phyloP scores from a whole-genome alignment of 2,888 invertebrate genomes.

The Theretra japonica region DNA sequence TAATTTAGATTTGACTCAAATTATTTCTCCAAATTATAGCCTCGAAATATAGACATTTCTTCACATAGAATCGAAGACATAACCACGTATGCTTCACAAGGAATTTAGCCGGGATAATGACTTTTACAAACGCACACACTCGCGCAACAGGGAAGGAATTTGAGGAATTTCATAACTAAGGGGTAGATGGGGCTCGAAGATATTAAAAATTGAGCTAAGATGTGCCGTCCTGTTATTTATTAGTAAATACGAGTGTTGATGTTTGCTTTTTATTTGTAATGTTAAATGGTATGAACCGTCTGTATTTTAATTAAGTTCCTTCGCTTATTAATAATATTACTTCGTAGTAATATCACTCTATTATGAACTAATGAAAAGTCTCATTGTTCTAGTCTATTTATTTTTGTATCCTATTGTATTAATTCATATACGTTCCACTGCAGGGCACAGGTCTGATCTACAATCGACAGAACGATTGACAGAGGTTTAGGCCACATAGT shows the following conservation, averaged over 20 bases:
- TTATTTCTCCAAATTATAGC: neutral
- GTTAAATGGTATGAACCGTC: neutral
- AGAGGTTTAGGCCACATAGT: too few relatives aligned
- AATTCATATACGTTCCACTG: too few relatives aligned
- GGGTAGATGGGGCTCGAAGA: neutral
- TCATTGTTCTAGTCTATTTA: too few relatives aligned
- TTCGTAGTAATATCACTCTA: too few relatives aligned
- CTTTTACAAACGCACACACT: constrained; percentile 24
- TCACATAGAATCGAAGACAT: neutral
- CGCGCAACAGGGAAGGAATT: neutral
- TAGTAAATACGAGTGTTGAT: neutral
- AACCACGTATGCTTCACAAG: neutral
- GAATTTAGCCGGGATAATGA: constrained; percentile 15
- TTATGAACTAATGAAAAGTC: too few relatives aligned
- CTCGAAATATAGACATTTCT: neutral
- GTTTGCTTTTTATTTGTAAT: neutral
- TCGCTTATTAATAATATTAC: too few relatives aligned
- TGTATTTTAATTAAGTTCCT: too few relatives aligned
- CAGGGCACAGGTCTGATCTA: too few relatives aligned
- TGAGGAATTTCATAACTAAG: constrained; percentile 18
- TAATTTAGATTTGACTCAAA: neutral
- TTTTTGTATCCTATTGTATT: too few relatives aligned
- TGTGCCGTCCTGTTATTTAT: neutral
- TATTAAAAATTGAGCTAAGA: constrained; percentile 7
- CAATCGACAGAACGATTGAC: too few relatives aligned